phyloP scores from a whole-genome alignment of 2,797 vertebrate species.

The Syngnathus rostellatus region DNA sequence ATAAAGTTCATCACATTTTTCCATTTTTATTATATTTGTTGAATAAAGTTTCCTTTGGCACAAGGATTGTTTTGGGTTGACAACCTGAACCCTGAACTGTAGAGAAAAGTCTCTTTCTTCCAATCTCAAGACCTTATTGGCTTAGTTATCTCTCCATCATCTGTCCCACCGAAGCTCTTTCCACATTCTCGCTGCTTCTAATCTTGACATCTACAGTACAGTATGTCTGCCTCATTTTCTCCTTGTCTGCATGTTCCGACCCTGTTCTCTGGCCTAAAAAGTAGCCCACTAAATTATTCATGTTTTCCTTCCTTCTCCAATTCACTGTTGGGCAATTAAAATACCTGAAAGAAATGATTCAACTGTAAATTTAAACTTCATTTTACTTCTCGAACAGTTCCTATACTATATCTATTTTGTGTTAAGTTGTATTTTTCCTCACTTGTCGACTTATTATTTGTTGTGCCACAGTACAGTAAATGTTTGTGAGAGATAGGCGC shows the following conservation, averaged over 20 bases:
- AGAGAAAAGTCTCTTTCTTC: conserved; percentile 48
- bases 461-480: conserved; percentile 66
- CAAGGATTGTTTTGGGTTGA: conserved; percentile 13
- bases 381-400: too few relatives aligned
- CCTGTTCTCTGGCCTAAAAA: neutral
- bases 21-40: conserved; percentile 39
- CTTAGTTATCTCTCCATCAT: conserved; percentile 48
- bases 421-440: neutral
- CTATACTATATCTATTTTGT: neutral
- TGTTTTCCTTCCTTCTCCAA: neutral
- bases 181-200: conserved; percentile 25
- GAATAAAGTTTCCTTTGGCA: conserved; percentile 35
- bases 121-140: conserved; percentile 28
- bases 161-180: conserved; percentile 24
- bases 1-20: neutral
- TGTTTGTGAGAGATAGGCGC: conserved; percentile 64
- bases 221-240: conserved; percentile 21
- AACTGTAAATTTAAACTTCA: neutral
- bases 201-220: conserved; percentile 33
- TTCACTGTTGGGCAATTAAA: neutral
- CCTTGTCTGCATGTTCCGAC: conserved; percentile 24
- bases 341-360: neutral
- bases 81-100: conserved; percentile 26
- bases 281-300: neutral
- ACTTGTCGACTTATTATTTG: conserved; percentile 56